Evolutionary conservation across 2,113 vertebrate species (phyloP), one percentile per base, ranked within the genome.

Genomic region (Podarcis cretensis): DNA sequence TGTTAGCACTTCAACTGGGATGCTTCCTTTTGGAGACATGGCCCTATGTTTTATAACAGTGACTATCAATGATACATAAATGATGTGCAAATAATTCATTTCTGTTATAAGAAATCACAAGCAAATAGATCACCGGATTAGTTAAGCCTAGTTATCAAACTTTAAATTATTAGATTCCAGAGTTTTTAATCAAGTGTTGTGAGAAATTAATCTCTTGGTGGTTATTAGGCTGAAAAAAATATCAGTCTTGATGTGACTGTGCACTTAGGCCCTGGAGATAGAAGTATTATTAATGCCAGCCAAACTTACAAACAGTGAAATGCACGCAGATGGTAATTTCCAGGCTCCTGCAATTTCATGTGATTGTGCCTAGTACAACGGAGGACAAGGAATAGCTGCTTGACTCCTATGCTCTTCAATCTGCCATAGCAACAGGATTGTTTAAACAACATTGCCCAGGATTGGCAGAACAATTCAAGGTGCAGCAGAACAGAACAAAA

Each of bases 281-380:
- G 14, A 57, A 63, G 4, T 74, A 9, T 6, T 89, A 1, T 23
- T 82, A 12, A n/a, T 81, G 5, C 48, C 66, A 81, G 4, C 3
- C 84, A 21, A 87, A 6, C 16, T 85, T 83, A 83, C 35, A 89
- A 48, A 30, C 27, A 84, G 10, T 78, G 16, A 74, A 88, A 71
- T 78, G 57, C 66, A 27, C 59, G 78, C 37, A 66, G 73, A 59
- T 83, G 4, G 80, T 37, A 90, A 84, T 92, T 90, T 75, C 2
- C 0, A 0, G 43, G 18, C 21, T 81, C 7, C 8, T 85, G 2
- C 73, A 25, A 89, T 95, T 74, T 93, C 73, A 84, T 75, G 13
- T 85, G 77, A 66, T 75, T 86, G 5, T 89, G 87, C 90, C 88
- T 81, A 81, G 79, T 89, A 85, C 69, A 37, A 89, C 66, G 35